These are phyloP conservation scores for Nothoprocta pentlandii DNA, from an alignment of 2,113 vertebrate genomes.

Conservation along the genomic window DNA sequence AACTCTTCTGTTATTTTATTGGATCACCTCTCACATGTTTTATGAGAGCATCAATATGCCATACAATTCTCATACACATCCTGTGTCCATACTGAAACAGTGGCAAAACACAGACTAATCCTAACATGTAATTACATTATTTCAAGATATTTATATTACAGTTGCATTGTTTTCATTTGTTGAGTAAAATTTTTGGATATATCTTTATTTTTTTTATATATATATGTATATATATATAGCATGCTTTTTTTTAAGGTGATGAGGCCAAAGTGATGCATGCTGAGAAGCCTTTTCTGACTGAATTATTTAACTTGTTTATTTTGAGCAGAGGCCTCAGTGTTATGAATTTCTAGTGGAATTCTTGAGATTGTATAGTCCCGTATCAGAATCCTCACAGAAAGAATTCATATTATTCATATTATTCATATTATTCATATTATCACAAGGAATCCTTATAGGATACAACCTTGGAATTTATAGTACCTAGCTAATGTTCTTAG, in stretches of 20 bases:
- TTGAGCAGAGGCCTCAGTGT: not conserved
- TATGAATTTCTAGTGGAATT: not conserved
- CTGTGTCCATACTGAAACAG: not conserved
- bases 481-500: not conserved
- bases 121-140: not conserved
- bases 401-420: not conserved
- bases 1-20: not conserved
- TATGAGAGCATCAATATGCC: not conserved
- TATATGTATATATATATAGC: no score
- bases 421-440: not conserved
- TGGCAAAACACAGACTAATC: not conserved
- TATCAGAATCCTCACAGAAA: not conserved
- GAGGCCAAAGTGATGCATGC: not conserved
- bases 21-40: fast-evolving
- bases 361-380: not conserved
- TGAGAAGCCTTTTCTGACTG: not conserved
- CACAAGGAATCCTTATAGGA: not conserved
- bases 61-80: not conserved
- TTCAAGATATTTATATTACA: not conserved
- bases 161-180: not conserved
- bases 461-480: not conserved
- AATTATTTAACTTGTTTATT: conserved; percentile 11
- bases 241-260: not conserved
- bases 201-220: not conserved
- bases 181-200: not conserved